These are phyloP conservation scores for Seriola dumerili DNA, from an alignment of 2,113 vertebrate species.

Conservation along the genomic window DNA sequence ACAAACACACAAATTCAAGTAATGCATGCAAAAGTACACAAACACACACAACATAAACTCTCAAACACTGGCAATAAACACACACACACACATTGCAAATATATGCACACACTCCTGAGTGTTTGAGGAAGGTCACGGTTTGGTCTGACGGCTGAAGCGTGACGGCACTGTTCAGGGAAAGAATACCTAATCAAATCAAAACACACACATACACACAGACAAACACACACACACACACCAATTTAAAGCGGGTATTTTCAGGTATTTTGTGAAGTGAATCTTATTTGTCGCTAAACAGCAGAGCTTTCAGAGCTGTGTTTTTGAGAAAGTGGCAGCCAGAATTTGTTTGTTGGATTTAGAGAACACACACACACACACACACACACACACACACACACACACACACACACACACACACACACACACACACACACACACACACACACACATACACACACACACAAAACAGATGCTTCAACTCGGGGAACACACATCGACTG, in stretches of 20 bases:
- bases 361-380: background rate
- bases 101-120: conserved; percentile 24
- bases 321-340: conserved; percentile 40
- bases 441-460: background rate
- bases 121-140: conserved; percentile 77
- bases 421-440: conserved; percentile 26
- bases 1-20: conserved; percentile 9
- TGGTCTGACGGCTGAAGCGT: conserved; percentile 66
- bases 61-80: background rate
- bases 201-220: conserved; percentile 7
- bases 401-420: conserved; percentile 17
- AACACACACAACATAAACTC: conserved; percentile 15
- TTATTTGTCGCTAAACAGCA: conserved; percentile 56
- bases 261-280: conserved; percentile 51
- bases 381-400: background rate
- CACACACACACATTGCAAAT: conserved; percentile 49
- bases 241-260: conserved; percentile 37
- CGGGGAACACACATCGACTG: background rate
- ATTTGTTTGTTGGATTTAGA: conserved; percentile 24
- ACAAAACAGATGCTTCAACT: background rate
- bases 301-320: conserved; percentile 32
- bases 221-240: conserved; percentile 11
- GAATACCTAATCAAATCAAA: conserved; percentile 68
- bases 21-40: background rate
- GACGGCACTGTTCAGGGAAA: conserved; percentile 58